Base-by-base conservation (phyloP, 1,140 invertebrate genomes). In the Sesamia nonagrioides region DNA sequence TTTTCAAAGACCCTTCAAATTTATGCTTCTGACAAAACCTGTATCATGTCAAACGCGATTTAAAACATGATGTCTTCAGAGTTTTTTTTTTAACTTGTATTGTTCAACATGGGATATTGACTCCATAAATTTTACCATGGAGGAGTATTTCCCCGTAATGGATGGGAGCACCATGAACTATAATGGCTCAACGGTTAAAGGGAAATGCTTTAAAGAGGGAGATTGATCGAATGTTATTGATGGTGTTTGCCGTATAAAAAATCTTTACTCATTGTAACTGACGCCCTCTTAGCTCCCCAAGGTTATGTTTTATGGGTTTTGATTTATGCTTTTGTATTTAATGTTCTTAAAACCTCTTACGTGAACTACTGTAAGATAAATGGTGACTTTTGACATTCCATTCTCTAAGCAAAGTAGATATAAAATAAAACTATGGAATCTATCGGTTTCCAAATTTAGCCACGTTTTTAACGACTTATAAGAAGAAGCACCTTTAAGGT, bases 71-170 rank as follows among this genome's bases (percentile, higher is more conserved):
- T 50, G 73, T 61, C 73, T 75, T 75, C 73, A 17, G 58, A 33
- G 52, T 37, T 60, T 45, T 63, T 60, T 45, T 63, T 60, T 74
- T 60, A 61, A 42, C 73, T 61, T 63, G 58, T 45, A 61, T 75
- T 75, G 73, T 75, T 75, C 42, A 61, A n/a, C 18, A 74, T 75
- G 58, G 56, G 56, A 63, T 75, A 75, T 63, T 63, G 73, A 75
- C 58, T 48, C 37, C 58, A 75, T 61, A 75, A 75, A 75, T 75
- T 50, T 63, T 35, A 18, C 42, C 56, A 33, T 75, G 45, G 18
- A 27, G 56, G 35, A 45, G 37, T 60, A 72, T 40, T 13, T 66
- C 50, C 21, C 42, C 58, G n/a, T 75, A 75, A 75, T 75, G 42
- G 73, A 75, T 75, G 72, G 40, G 13, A 45, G 7, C 58, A 75